phyloP scores from a whole-genome alignment of 2,113 vertebrate genomes.

The Atractosteus spatula region DNA sequence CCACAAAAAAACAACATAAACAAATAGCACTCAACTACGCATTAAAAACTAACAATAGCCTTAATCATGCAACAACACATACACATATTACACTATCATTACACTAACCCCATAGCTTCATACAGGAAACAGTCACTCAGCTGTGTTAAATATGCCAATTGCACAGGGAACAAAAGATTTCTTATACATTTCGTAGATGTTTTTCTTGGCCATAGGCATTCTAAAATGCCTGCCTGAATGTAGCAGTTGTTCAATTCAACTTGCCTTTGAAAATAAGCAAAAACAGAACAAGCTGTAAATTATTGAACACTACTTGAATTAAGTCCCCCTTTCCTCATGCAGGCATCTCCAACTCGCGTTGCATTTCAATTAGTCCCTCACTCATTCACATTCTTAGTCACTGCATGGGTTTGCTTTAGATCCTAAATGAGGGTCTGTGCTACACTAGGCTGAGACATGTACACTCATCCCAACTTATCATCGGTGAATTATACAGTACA shows the following conservation, averaged over 20 bases:
- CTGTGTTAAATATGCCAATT: no score
- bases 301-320: not conserved
- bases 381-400: not conserved
- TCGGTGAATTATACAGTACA: conserved; percentile 6
- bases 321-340: not conserved
- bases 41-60: no score
- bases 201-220: no score
- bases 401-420: not conserved
- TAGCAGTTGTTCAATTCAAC: not conserved
- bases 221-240: no score
- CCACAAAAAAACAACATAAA: no score
- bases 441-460: not conserved
- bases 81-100: no score
- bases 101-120: no score
- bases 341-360: not conserved
- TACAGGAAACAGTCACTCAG: no score
- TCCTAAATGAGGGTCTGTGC: not conserved
- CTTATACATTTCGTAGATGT: no score
- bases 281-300: conserved; percentile 1
- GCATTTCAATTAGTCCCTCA: conserved; percentile 12
- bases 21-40: no score
- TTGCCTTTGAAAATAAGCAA: not conserved
- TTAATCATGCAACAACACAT: no score
- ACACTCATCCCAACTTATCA: conserved; percentile 14
- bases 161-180: no score